Evolutionary conservation across 2,797 vertebrate genomes (phyloP), one percentile per base, ranked within the genome.

Genomic region (Sebastes minor): DNA sequence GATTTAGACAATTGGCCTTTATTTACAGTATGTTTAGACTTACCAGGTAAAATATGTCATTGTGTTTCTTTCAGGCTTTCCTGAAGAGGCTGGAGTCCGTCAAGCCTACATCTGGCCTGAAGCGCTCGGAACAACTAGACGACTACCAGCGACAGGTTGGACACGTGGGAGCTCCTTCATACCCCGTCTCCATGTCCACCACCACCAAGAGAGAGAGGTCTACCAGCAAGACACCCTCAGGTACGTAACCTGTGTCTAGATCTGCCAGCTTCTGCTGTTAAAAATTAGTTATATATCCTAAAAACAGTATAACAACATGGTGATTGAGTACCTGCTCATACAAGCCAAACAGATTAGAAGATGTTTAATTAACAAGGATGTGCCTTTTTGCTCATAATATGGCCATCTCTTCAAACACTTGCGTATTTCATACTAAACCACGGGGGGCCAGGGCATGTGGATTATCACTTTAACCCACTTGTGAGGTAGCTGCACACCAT

Each of bases 71-170:
- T 27, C 85, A 99, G 98, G 97, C 97, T 80, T 95, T 99, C 38
- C 90, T 99, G 80, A 99, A 97, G 90, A 96, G 95, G 76, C 91
- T 99, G 84, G 97, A 99, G 92, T 94, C 97, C 1, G 96, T 97
- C 80, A 98, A 98, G 75, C 95, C 98, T n/a, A 97, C 97, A 13
- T 91, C 94, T 64, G 97, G 97, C 28, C 94, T 99, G 92, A 97
- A 86, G 33, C 95, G 97, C 23, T 92, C 96, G 2, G 96, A 98
- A 18, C 98, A 98, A n/a, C 82, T 99, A 73, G 86, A 95, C 78
- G 97, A 98, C 89, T 97, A 99, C 78, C 96, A 98, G 78, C 97
- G 96, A 10, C 97, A 97, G 1, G 92, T 92, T 53, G 88, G 92
- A 61, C 97, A 97, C 52, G 79, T 96, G 25, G 95, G 82, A 80